Conservation (phyloP, 2,888 invertebrate species). For the Dryobota labecula region DNA sequence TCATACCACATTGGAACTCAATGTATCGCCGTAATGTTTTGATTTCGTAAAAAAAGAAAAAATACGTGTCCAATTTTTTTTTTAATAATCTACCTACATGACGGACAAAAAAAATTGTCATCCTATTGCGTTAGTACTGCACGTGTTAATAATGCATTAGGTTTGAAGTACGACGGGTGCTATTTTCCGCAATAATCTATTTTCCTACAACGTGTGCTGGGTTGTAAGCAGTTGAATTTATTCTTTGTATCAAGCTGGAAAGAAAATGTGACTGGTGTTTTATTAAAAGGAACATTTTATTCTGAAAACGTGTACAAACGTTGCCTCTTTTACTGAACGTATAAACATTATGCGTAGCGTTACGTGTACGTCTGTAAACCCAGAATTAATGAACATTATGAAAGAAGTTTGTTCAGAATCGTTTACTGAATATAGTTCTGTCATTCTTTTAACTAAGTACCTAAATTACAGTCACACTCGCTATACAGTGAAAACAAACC, state of each 20-base stretch:
- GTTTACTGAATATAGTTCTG: too few relatives aligned
- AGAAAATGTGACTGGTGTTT: conserved; percentile 27
- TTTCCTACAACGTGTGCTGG: conserved; percentile 43
- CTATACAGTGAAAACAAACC: too few relatives aligned
- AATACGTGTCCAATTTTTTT: too few relatives aligned
- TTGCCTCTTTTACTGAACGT: not conserved
- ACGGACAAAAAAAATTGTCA: too few relatives aligned
- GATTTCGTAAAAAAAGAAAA: too few relatives aligned
- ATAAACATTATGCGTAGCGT: not conserved
- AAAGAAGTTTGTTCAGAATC: too few relatives aligned
- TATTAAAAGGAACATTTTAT: conserved; percentile 39
- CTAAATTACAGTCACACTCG: too few relatives aligned
- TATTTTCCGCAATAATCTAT: conserved; percentile 49
- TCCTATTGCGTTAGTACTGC: conserved; percentile 5
- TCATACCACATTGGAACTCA: too few relatives aligned
- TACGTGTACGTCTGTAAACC: not conserved
- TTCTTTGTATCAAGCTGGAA: conserved; percentile 22
- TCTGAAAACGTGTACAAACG: conserved; percentile 5
- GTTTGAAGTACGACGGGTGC: conserved; percentile 22
- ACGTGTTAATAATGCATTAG: conserved; percentile 41
- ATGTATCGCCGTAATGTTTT: too few relatives aligned
- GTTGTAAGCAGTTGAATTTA: conserved; percentile 34
- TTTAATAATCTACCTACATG: too few relatives aligned
- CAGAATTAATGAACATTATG: too few relatives aligned
- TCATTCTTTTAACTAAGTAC: too few relatives aligned